Base-by-base conservation (phyloP, 2,113 vertebrate genomes). In the Phocoena sinus region DNA sequence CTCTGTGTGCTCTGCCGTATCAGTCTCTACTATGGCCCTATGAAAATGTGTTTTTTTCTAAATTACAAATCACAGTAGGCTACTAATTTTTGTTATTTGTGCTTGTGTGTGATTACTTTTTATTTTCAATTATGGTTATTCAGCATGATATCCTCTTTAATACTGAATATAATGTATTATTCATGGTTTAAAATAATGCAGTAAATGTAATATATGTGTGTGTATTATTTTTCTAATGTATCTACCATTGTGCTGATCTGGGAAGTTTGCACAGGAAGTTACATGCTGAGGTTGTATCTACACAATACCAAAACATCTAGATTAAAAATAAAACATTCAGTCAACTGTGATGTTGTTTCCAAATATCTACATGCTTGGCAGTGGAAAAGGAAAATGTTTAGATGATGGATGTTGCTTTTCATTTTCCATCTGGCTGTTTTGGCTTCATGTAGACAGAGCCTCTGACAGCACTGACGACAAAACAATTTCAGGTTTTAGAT, bases 381-480 rank as follows among this genome's bases (percentile, higher is more conserved):
- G 13, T 58, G 28, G 73, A n/a, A 89, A 96, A 97, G 68, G 68
- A 93, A 98, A 98, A 97, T 92, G 74, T 97, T 97, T 97, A 93
- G 73, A 94, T 94, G 92, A 93, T 90, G 38, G 79, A 97, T 96
- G 83, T 47, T 80, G 36, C 92, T 92, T 93, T 80, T 74, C 67
- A 87, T 70, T 96, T 97, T 88, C 95, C 96, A 95, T 97, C 73
- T 97, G 96, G 92, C 70, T 95, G 53, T 91, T 97, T 74, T 97
- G 95, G 96, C 86, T 92, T 86, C 36, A 41, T 92, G 56, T 58
- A 79, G 56, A 83, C 36, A 86, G 62, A 91, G 74, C 50, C 70
- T 89, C 86, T 96, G 86, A 95, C 94, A 96, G 50, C 87, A 93
- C 2, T 93, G 77, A 92, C 71, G 68, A 97, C 68, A 95, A 96